Base-by-base conservation (phyloP, 2,113 vertebrate species). In the Nicator chloris region DNA sequence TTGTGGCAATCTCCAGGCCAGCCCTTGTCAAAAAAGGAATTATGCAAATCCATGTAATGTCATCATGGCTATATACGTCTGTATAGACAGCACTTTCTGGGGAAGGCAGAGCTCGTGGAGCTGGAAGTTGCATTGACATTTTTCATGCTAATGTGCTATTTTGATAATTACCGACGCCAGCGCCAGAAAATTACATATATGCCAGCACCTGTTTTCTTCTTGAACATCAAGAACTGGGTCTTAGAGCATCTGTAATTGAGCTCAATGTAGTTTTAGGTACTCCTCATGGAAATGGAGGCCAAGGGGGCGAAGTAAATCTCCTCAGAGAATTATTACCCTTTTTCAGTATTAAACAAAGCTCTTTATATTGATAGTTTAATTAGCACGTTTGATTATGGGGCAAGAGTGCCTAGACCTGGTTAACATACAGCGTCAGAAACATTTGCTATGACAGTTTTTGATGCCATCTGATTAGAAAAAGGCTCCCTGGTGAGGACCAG, bases 91-190 rank as follows among this genome's bases (percentile, higher is more conserved):
- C 71, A 53, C 82, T 96, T 96, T 71, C 54, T 81, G 87, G 68
- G 68, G 49, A 88, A 86, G 71, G 92, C 93, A 96, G 69, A 94
- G 82, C 76, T 93, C 11, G 47, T 24, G 76, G 92, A 96, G 90
- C 90, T 81, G 85, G 63, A 86, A 92, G 96, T 60, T 90, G 92
- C 94, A 93, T 60, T 96, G 93, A 96, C 93, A 94, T 96, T 96
- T 96, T 94, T 95, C 93, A 97, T 97, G 95, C 94, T 96, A 96
- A 96, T 97, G 88, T 95, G 94, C 95, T 96, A 97, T 96, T 96
- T 96, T 95, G 96, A 96, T 93, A 96, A 97, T 96, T 95, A 92
- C 93, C 64, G 3, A 86, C 66, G 78, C 89, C 75, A 72, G 75
- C 31, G 14, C 87, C 84, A 92, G 91, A 83, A 96, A 97, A 96